A percentile compares a stretch with the other conserved stretches of the same genome.
These are phyloP conservation scores for Chrysochloris asiatica DNA, from an alignment of 2,113 vertebrate species.

Conservation along the genomic window DNA sequence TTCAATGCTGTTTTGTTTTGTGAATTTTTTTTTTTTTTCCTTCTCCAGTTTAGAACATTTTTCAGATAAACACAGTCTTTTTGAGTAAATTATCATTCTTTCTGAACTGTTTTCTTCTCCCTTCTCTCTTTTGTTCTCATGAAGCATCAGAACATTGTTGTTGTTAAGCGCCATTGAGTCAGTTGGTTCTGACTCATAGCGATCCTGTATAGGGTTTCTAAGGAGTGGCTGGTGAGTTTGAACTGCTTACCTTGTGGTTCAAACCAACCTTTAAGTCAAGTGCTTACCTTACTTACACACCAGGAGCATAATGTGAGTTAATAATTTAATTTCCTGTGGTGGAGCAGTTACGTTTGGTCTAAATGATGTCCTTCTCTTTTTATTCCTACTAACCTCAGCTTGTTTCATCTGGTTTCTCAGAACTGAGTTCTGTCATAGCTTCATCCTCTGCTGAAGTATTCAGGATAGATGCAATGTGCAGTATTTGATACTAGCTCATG, in stretches of 20 bases:
- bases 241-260: too few relatives aligned
- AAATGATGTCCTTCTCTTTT: not conserved
- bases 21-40: too few relatives aligned
- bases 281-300: too few relatives aligned
- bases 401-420: not conserved
- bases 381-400: not conserved
- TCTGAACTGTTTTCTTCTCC: not conserved
- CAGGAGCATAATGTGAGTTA: too few relatives aligned
- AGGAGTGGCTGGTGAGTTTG: too few relatives aligned
- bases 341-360: not conserved
- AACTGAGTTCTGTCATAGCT: not conserved
- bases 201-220: too few relatives aligned
- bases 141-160: not conserved
- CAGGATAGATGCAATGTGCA: not conserved
- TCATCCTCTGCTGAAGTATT: not conserved
- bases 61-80: not conserved
- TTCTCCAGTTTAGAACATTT: not conserved
- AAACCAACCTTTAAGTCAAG: too few relatives aligned
- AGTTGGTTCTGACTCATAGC: too few relatives aligned
- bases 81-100: not conserved
- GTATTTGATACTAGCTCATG: not conserved
- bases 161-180: too few relatives aligned
- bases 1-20: too few relatives aligned
- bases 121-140: not conserved
- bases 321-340: not conserved